These are phyloP conservation scores for Sebastes melanostomus DNA, from an alignment of 2,797 vertebrate species.

Conservation along the genomic window DNA sequence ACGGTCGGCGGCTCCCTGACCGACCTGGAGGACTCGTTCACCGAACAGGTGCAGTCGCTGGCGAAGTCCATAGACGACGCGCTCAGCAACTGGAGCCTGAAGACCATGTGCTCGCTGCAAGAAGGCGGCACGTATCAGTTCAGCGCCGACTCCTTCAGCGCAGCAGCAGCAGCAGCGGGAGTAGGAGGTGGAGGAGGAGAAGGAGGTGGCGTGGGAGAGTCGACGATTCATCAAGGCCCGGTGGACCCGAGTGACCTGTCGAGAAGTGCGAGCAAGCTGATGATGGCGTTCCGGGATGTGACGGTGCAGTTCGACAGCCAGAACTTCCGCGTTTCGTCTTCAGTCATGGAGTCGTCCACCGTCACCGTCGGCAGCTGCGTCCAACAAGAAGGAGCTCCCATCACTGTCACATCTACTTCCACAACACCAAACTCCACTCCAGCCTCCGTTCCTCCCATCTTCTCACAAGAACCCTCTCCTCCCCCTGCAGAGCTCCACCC, in stretches of 20 bases:
- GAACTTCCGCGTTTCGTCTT: conserved; percentile 94
- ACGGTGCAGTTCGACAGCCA: conserved; percentile 96
- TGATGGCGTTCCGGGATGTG: conserved; percentile 98
- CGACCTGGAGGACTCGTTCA: conserved; percentile 97
- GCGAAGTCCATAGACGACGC: conserved; percentile 99
- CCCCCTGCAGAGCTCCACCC: conserved; percentile 44
- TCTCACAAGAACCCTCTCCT: conserved; percentile 52
- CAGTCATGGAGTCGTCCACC: conserved; percentile 86
- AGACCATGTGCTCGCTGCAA: conserved; percentile 97
- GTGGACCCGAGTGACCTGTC: conserved; percentile 83
- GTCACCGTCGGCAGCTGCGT: conserved; percentile 91
- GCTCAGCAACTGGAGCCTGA: conserved; percentile 98
- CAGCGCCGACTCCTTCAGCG: conserved; percentile 87
- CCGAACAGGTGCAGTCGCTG: conserved; percentile 96
- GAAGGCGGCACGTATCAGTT: conserved; percentile 92
- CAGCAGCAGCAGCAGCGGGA: conserved; percentile 51
- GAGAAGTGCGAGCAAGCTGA: conserved; percentile 91
- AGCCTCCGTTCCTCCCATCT: conserved; percentile 8
- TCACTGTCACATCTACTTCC: conserved; percentile 35
- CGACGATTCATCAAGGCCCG: conserved; percentile 68
- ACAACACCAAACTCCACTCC: conserved; percentile 46
- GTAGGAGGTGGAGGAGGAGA: conserved; percentile 72
- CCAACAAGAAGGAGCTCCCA: conserved; percentile 66
- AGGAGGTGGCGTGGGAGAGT: conserved; percentile 65
- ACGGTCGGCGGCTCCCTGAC: conserved; percentile 91